Evolutionary conservation across 2,797 vertebrate genomes (phyloP), one percentile per base, ranked within the genome.

Genomic region (Cottoperca gobio): DNA sequence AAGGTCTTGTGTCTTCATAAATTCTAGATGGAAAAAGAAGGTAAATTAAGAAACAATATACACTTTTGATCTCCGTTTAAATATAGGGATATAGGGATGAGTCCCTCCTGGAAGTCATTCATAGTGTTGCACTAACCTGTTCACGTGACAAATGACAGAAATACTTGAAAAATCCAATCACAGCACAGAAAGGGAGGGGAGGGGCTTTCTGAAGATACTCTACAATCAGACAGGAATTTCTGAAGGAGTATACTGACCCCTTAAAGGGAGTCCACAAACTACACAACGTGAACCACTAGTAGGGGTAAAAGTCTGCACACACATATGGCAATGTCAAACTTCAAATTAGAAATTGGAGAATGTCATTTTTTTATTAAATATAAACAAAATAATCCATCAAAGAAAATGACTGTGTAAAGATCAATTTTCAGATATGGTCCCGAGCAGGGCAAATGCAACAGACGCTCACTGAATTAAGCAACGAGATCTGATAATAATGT

Each of bases 1-100:
- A 86, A 62, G 79, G 83, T 46, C 21, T 46, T 39, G 40, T 66
- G 52, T 73, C 62, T 53, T 68, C 81, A 63, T 23, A 66, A 16
- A 49, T 70, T 63, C 76, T 45, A 33, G 5, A 37, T 31, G 21
- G 35, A 21, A 37, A 57, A 65, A 62, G 14, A 21, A 10, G 6
- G 40, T 82, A 80, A 58, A 55, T 26, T 9, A 77, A 63, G 42
- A 65, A 58, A 53, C 55, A 17, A n/a, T n/a, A 9, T 43, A n/a
- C 8, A 5, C 28, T 28, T 28, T 28, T 3, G 6, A 2, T 50
- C 23, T 7, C 4, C 10, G 5, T 33, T 54, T 54, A 17, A 73
- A 39, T 28, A 33, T 46, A 6, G 19, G 14, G 12, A 19, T 21
- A 16, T n/a, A n/a, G n/a, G n/a, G n/a, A n/a, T n/a, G n/a, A 17